Base-by-base conservation (phyloP, 2,797 vertebrate genomes). In the Distichodus sexfasciatus region DNA sequence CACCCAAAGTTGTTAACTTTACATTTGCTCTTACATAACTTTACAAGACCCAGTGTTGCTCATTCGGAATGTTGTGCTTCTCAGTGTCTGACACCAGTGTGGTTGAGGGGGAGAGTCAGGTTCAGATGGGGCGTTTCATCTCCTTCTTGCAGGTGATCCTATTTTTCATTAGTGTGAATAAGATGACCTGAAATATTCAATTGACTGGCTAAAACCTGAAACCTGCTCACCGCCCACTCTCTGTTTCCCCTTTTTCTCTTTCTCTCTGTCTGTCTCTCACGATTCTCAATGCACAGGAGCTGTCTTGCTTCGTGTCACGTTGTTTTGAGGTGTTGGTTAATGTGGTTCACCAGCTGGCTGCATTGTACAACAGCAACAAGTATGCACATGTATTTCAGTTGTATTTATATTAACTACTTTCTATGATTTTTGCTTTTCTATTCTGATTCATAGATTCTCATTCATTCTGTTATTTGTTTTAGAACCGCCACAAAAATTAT, bases 71-170 rank as follows among this genome's bases (percentile, higher is more conserved):
- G 17, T 24, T 7, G n/a, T 60, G 2, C 43, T 4, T 33, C 9
- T 33, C 81, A 98, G 96, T 91, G 74, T 90, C 94, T 74, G 95
- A 97, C 77, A 92, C 92, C 51, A 93, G 94, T 79, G 90, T 95
- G 87, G 87, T 94, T 75, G 97, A 99, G 83, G 97, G 97, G 59
- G 97, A 99, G 76, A 93, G 91, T 44, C 97, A 98, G 83, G 94
- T 99, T 86, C 96, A 99, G 74, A 97, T 99, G 94, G 97, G 97
- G 69, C 92, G 96, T 86, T 98, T 96, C 79, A 91, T 99, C 87
- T 97, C 96, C 19, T 99, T 99, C 72, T 86, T 99, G 59, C 97
- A 99, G 94, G 97, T 99, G 53, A 17, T 2, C 1, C 10, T 2
- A 0, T 31, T 3, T 50, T 51, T 51, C 12, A 2, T 5, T 31